These are phyloP conservation scores for Leptinotarsa haldemani DNA, from an alignment of 2,888 invertebrate species.

Conservation along the genomic window DNA sequence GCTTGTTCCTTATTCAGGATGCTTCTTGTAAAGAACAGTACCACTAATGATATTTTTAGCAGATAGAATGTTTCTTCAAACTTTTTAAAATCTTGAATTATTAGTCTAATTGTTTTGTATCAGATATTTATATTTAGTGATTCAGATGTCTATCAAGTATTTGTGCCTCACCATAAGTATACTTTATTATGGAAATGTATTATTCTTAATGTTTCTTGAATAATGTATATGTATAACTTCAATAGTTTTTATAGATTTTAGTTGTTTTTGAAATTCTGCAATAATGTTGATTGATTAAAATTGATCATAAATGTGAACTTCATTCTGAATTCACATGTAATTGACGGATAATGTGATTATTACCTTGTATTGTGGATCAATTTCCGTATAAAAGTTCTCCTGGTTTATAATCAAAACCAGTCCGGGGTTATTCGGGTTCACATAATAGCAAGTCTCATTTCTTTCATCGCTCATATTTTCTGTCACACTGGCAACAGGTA, in stretches of 20 bases:
- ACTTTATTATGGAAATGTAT: too few species aligned
- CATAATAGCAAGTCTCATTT: conserved; percentile 49
- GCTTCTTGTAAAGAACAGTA: too few species aligned
- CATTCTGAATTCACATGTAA: background rate
- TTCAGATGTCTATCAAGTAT: background rate
- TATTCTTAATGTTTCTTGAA: too few species aligned
- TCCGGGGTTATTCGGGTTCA: conserved; percentile 58
- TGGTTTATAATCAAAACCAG: conserved; percentile 65
- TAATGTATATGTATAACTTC: too few species aligned
- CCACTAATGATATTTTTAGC: too few species aligned
- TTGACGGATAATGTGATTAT: conserved; percentile 3
- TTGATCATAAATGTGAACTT: background rate
- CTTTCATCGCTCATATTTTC: conserved; percentile 20
- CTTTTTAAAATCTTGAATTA: too few species aligned
- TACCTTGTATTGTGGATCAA: conserved; percentile 41
- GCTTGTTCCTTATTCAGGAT: too few species aligned
- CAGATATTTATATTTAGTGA: background rate
- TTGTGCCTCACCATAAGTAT: background rate
- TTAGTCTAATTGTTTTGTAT: too few species aligned
- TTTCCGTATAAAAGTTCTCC: conserved; percentile 58
- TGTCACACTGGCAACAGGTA: conserved; percentile 14
- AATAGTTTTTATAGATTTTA: too few species aligned
- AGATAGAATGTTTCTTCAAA: too few species aligned
- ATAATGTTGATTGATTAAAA: background rate
- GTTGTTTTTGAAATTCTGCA: too few species aligned